Conservation (phyloP, 2,888 invertebrate species). For the Atrina japonica region DNA sequence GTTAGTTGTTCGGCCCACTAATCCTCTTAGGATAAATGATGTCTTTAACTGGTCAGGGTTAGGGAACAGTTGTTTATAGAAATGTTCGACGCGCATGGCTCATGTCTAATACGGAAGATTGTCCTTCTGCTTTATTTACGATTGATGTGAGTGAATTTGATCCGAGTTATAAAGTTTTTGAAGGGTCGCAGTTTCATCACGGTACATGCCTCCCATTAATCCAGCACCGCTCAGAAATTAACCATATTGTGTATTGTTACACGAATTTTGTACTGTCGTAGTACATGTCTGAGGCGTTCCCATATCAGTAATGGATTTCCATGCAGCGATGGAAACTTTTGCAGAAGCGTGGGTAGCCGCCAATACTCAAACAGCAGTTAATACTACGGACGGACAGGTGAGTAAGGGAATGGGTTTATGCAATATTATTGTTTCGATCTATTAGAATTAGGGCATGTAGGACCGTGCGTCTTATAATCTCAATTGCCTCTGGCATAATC, state of each 20-base stretch:
- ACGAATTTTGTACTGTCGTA: background rate
- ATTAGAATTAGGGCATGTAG: background rate
- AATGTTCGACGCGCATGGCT: constrained; percentile 44
- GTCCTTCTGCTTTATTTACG: background rate
- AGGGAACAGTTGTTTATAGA: constrained; percentile 58
- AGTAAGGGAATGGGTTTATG: background rate
- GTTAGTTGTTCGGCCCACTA: constrained; percentile 63
- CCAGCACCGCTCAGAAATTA: constrained; percentile 21
- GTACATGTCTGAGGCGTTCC: background rate
- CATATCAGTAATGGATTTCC: constrained; percentile 90
- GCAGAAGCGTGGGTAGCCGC: constrained; percentile 98
- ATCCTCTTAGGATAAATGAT: constrained; percentile 73
- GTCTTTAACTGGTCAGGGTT: constrained; percentile 68
- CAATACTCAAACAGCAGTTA: constrained; percentile 83
- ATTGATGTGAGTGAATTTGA: too few species aligned
- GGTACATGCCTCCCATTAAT: constrained; percentile 19
- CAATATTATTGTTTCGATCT: too few species aligned
- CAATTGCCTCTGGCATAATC: too few species aligned
- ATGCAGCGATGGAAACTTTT: constrained; percentile 99
- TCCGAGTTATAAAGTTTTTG: too few species aligned
- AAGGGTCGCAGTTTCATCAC: too few species aligned
- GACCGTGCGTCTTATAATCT: background rate
- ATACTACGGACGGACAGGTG: constrained; percentile 47
- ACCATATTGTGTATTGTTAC: constrained; percentile 34
- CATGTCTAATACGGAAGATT: constrained; percentile 27